Evolutionary conservation across 2,113 vertebrate genomes (phyloP), one percentile per base, ranked within the genome.

Genomic region (Camelus dromedarius): DNA sequence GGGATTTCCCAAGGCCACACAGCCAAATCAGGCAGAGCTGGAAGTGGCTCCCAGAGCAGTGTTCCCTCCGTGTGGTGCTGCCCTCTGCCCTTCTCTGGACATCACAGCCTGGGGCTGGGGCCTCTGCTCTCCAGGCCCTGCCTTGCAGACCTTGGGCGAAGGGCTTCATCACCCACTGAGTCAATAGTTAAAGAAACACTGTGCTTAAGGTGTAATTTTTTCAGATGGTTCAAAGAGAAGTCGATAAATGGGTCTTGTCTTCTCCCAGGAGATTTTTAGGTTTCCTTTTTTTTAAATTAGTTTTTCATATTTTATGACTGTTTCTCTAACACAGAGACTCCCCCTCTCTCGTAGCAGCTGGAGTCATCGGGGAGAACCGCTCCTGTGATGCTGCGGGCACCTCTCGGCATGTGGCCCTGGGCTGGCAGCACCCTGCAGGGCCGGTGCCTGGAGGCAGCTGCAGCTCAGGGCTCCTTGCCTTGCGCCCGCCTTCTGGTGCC

Each of bases 201-300:
- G 84, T 92, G 81, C 88, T 91, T 70, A 69, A 15, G 20, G n/a
- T 70, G 77, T 75, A 20, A 62, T 20, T 85, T 91, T 77, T 76
- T 89, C 46, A 69, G 38, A 24, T 54, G 26, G 28, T 93, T 97
- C 81, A 91, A 76, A 82, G 70, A 89, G 75, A 91, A 66, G 28
- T 89, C 96, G 95, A 97, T 90, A 54, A 95, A 84, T 86, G 62
- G 50, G 24, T 52, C 46, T 56, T 72, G 95, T 90, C 48, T 62
- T 72, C 30, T 84, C 67, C 70, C 46, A 35, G 58, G 82, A 83
- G 88, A n/a, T 46, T 80, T 80, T 96, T 46, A 85, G 77, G 90
- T 92, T 94, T 89, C 50, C 89, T 58, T 86, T 90, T 46, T 26
- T 52, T 72, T 50, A 3, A 50, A 3, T 79, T 72, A 24, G 22